Base-by-base conservation (phyloP, 2,888 invertebrate genomes). In the Nezara viridula region DNA sequence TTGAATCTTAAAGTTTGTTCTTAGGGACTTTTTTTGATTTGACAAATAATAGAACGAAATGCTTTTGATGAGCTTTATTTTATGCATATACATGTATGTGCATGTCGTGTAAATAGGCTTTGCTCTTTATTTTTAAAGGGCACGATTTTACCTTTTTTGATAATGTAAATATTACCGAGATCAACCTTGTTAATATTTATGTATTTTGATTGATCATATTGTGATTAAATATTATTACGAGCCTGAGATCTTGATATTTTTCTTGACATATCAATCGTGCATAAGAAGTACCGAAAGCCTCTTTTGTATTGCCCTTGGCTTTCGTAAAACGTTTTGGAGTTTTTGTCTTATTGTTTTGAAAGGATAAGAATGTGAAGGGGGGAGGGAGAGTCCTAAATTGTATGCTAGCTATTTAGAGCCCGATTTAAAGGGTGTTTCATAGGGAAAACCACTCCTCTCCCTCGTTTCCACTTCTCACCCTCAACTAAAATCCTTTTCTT, bases 121-220 rank as follows among this genome's bases (percentile, higher is more conserved):
- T 81, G 81, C 47, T 47, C 81, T 81, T 81, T 81, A 81, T 81
- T 81, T 40, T 81, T 81, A 44, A 81, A 81, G 81, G 81, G 81
- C 81, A 4, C 40, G 44, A 9, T 81, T 81, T 81, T 81, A 47
- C 44, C 66, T 73, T 73, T 73, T 32, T 66, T 32, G 24, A 81
- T 77, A 24, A 40, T 73, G 77, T 81, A 81, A 14, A 81, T 81
- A 81, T n/a, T 44, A 44, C 44, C 44, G 44, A 81, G 44, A 44
- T 44, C 14, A 81, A 81, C 4, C 4, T 81, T 81, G 81, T n/a
- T 81, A 73, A 44, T 44, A 44, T 40, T 81, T 44, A 81, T 81
- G 44, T n/a, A 44, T 81, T 47, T 77, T n/a, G 21, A 81, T 81
- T 44, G 81, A 81, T n/a, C n/a, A 21, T 73, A 37, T 37, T 73